Conservation (phyloP, 2,797 vertebrate genomes). For the Lepus townsendii region DNA sequence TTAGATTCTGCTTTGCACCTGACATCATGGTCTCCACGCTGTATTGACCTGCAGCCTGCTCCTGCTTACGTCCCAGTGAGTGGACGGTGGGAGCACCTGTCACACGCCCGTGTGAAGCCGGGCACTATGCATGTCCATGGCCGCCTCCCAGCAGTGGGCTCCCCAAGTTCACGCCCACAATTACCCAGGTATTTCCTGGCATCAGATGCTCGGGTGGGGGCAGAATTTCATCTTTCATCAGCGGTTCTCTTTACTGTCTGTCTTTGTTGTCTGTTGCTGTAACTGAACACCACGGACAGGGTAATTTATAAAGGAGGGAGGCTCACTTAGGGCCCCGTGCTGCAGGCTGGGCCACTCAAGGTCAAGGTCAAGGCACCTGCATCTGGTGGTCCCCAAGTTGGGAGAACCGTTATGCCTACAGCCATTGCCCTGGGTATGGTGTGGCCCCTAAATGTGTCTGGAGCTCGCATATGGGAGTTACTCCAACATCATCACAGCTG, state of each 20-base stretch:
- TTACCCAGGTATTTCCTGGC: neutral
- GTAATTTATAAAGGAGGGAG: neutral
- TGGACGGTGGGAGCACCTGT: accelerated
- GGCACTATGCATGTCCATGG: neutral
- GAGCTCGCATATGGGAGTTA: too few species aligned
- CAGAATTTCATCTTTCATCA: neutral
- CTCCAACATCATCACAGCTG: neutral
- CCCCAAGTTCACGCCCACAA: accelerated
- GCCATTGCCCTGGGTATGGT: too few species aligned
- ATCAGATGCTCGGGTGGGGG: neutral
- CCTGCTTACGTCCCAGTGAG: neutral
- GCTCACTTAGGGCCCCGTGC: too few species aligned
- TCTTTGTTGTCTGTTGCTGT: neutral
- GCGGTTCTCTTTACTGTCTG: neutral
- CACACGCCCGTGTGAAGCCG: neutral
- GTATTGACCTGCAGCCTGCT: too few species aligned
- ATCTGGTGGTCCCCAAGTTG: too few species aligned
- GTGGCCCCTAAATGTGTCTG: too few species aligned
- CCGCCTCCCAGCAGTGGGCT: neutral
- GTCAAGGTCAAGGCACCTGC: neutral
- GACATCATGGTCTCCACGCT: neutral
- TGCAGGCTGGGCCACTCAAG: neutral
- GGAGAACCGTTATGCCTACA: too few species aligned
- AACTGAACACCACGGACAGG: too few species aligned
- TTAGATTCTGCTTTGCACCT: neutral